Percentiles rank a stretch among this genome's conserved stretches.
Conservation (phyloP, 2,888 invertebrate genomes). For the Taphrorychus bicolor region DNA sequence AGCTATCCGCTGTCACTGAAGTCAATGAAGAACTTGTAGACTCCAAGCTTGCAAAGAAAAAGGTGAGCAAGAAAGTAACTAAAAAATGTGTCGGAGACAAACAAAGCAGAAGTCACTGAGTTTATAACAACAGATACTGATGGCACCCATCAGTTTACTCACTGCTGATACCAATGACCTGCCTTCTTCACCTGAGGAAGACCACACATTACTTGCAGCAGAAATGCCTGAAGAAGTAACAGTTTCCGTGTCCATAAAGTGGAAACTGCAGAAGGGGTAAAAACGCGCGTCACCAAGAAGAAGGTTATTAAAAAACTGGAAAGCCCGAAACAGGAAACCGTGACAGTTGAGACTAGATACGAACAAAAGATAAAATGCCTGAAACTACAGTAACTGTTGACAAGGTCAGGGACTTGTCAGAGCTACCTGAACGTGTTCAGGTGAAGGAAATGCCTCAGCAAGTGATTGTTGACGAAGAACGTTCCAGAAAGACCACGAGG, state of each 20-base stretch:
- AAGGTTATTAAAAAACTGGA: conserved; percentile 53
- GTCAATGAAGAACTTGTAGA: conserved; percentile 48
- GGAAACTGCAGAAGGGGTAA: conserved; percentile 45
- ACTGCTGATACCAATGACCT: conserved; percentile 10
- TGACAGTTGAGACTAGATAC: conserved; percentile 61
- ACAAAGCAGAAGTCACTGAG: conserved; percentile 54
- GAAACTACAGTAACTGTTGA: conserved; percentile 50
- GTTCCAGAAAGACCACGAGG: conserved; percentile 53
- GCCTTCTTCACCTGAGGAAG: conserved; percentile 35
- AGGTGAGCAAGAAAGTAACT: conserved; percentile 59
- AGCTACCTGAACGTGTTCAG: conserved; percentile 38
- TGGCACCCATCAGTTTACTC: conserved; percentile 37
- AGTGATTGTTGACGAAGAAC: conserved; percentile 43
- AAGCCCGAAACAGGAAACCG: conserved; percentile 50
- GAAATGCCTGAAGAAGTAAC: conserved; percentile 50
- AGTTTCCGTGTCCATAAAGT: conserved; percentile 46
- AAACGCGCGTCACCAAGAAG: conserved; percentile 50
- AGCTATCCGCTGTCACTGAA: conserved; percentile 54
- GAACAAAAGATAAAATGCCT: conserved; percentile 59
- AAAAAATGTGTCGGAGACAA: conserved; percentile 58
- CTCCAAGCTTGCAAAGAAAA: conserved; percentile 52
- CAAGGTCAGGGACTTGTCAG: conserved; percentile 47
- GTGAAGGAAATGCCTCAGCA: conserved; percentile 48
- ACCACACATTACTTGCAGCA: conserved; percentile 45
- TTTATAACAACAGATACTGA: conserved; percentile 44